phyloP scores from a whole-genome alignment of 2,888 invertebrate species.

The Eustalomyia histrio region DNA sequence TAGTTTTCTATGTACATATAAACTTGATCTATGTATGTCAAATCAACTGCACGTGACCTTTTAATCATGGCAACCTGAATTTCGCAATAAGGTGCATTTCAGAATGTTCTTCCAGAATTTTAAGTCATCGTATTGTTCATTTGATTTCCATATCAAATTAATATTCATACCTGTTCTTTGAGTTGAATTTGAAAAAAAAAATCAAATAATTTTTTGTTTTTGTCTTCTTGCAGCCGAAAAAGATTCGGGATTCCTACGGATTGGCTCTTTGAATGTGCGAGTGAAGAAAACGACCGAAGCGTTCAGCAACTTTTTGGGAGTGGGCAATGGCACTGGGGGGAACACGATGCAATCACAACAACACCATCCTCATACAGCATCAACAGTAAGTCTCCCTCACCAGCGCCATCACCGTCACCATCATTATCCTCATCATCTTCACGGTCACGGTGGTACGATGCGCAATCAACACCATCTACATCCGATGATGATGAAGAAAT shows the following conservation, averaged over 20 bases:
- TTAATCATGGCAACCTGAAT: too few species aligned
- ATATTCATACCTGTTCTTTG: too few species aligned
- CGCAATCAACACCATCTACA: slow-evolving; percentile 72
- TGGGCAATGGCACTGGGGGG: slow-evolving; percentile 82
- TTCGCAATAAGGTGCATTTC: too few species aligned
- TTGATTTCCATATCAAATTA: too few species aligned
- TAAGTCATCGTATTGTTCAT: too few species aligned
- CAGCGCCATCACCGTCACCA: slow-evolving; percentile 80
- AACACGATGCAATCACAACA: slow-evolving; percentile 74
- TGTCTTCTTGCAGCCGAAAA: slow-evolving; percentile 83
- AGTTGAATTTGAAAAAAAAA: too few species aligned
- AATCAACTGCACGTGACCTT: too few species aligned
- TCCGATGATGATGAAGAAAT: slow-evolving; percentile 72
- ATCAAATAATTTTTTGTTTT: too few species aligned
- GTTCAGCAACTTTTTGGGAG: slow-evolving; percentile 93
- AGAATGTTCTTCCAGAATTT: too few species aligned
- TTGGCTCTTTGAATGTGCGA: slow-evolving; percentile 94
- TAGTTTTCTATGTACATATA: too few species aligned
- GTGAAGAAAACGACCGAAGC: slow-evolving; percentile 96
- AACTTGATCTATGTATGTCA: too few species aligned
- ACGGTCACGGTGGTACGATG: slow-evolving; percentile 75
- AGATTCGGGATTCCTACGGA: slow-evolving; percentile 93
- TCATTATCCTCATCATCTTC: slow-evolving; percentile 75
- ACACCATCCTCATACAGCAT: slow-evolving; percentile 49
- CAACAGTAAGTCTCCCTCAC: slow-evolving; percentile 78